Evolutionary conservation across 2,113 vertebrate genomes (phyloP).

Genomic region (Vidua macroura): DNA sequence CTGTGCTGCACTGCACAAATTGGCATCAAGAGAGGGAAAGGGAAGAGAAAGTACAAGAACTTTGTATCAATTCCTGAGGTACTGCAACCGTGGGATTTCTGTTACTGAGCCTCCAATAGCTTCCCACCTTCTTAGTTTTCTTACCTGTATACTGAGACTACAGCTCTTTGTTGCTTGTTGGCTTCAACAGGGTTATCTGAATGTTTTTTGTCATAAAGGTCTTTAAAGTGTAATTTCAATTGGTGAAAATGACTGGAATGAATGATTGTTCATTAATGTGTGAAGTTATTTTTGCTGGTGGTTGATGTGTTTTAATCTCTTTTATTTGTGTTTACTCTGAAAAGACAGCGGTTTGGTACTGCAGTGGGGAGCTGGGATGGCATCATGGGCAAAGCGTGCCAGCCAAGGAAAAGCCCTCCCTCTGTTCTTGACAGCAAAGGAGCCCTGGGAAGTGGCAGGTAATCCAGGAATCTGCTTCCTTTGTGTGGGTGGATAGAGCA

Average conservation of each 20-base stretch:
- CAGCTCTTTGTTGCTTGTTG: neutral
- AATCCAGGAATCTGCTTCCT: neutral
- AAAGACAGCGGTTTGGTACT: slow-evolving; percentile 81
- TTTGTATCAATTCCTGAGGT: neutral
- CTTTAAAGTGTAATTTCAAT: neutral
- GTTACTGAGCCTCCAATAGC: neutral
- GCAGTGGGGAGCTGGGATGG: slow-evolving; percentile 93
- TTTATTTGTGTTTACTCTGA: neutral
- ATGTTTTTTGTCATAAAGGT: neutral
- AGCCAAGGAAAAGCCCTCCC: slow-evolving; percentile 75
- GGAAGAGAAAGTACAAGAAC: neutral
- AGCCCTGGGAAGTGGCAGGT: slow-evolving; percentile 87
- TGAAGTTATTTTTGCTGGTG: neutral
- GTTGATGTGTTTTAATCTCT: neutral
- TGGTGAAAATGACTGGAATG: neutral
- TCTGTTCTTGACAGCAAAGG: slow-evolving; percentile 76
- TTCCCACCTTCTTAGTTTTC: neutral
- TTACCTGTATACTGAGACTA: neutral
- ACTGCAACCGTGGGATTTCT: neutral
- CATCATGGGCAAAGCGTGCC: slow-evolving; percentile 74
- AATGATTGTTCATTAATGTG: neutral
- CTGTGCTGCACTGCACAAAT: neutral
- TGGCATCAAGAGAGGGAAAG: neutral
- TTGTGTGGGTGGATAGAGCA: neutral
- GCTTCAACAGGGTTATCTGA: neutral